Conservation (phyloP, 2,888 invertebrate genomes). For the Timandra comae region DNA sequence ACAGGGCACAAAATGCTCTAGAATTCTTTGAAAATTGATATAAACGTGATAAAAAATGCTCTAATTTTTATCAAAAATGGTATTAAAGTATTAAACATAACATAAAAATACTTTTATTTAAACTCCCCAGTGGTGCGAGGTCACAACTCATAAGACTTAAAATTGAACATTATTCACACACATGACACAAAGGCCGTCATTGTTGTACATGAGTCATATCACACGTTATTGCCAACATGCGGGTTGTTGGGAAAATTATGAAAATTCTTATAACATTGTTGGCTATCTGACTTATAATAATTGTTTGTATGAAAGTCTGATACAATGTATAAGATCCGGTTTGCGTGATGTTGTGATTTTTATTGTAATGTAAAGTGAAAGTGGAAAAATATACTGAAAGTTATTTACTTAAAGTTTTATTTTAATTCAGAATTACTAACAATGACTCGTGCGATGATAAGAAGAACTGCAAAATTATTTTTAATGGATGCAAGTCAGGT, state of each 20-base stretch:
- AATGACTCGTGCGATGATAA: too few species aligned
- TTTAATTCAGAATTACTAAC: too few species aligned
- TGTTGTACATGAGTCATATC: constrained; percentile 36
- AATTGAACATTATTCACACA: constrained; percentile 28
- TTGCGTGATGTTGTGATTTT: constrained; percentile 12
- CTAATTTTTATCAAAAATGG: too few species aligned
- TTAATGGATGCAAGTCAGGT: too few species aligned
- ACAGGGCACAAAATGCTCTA: not conserved
- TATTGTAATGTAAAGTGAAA: too few species aligned
- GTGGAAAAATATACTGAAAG: too few species aligned
- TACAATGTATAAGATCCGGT: constrained; percentile 13
- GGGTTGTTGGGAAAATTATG: constrained; percentile 27
- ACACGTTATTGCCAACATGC: constrained; percentile 20
- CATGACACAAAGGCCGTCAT: constrained; percentile 36
- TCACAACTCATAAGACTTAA: constrained; percentile 25
- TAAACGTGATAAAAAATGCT: too few species aligned
- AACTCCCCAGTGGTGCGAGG: constrained; percentile 26
- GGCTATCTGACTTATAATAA: constrained; percentile 6
- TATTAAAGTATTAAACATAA: constrained; percentile 3
- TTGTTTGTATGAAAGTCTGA: constrained; percentile 5
- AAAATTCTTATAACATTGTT: constrained; percentile 27
- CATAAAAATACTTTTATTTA: constrained; percentile 1
- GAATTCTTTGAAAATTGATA: not conserved
- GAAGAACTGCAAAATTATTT: too few species aligned
- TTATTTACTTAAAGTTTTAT: too few species aligned